phyloP scores from a whole-genome alignment of 1,140 invertebrate species.

The Chionoecetes opilio region DNA sequence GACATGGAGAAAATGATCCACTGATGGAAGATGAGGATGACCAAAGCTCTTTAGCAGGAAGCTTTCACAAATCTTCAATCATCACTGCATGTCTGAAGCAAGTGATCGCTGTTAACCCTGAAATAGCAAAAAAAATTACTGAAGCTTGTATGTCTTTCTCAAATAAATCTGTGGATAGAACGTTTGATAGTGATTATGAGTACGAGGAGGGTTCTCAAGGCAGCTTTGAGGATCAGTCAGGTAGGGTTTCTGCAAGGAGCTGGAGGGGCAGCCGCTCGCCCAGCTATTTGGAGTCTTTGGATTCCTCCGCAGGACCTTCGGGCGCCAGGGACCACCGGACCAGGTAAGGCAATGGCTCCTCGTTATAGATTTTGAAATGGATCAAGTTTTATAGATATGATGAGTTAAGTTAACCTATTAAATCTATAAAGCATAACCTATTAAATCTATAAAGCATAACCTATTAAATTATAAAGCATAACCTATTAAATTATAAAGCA shows the following conservation, averaged over 20 bases:
- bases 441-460: no score
- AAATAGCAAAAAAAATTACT: not conserved
- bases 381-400: no score
- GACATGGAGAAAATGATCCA: not conserved
- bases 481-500: no score
- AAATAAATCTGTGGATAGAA: not conserved
- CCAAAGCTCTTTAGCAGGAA: not conserved
- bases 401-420: no score
- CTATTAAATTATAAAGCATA: no score
- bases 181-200: not conserved
- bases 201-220: no score
- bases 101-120: not conserved
- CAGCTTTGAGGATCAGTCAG: not conserved
- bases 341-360: not conserved
- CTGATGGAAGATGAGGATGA: not conserved
- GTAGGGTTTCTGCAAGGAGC: not conserved
- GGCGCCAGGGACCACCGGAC: not conserved
- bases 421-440: no score
- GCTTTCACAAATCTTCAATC: not conserved
- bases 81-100: not conserved
- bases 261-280: not conserved
- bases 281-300: not conserved
- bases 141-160: slow-evolving; percentile 23
- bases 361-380: no score
- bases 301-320: not conserved